Percentiles rank a stretch among this genome's conserved stretches.
Conservation (phyloP, 2,113 vertebrate species). For the Cephalopholis sonnerati region DNA sequence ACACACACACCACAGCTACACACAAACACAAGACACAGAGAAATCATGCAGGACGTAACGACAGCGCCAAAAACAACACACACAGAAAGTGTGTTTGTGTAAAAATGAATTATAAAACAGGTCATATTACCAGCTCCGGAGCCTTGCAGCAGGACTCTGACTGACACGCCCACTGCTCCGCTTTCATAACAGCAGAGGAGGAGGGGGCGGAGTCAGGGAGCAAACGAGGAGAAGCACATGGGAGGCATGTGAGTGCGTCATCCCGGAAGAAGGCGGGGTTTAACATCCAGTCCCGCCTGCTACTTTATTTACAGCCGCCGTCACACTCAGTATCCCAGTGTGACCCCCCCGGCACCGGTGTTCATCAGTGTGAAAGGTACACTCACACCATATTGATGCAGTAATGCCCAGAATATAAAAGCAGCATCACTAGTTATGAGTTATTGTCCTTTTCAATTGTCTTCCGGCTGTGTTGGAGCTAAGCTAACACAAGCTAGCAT, state of each 20-base stretch:
- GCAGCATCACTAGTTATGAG: no score
- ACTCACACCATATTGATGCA: no score
- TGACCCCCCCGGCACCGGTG: no score
- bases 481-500: no score
- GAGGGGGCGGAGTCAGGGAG: slow-evolving; percentile 42
- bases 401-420: no score
- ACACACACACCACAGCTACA: neutral
- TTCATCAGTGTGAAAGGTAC: no score
- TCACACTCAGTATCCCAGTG: neutral
- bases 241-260: neutral
- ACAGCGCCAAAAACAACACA: neutral
- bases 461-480: no score
- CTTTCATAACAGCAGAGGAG: slow-evolving; percentile 51
- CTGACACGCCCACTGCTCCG: neutral
- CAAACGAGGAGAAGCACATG: neutral
- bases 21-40: neutral
- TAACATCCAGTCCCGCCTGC: neutral
- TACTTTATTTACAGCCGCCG: neutral
- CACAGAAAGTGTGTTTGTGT: accelerated
- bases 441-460: no score
- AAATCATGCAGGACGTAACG: neutral
- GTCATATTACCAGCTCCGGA: slow-evolving; percentile 37
- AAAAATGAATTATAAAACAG: neutral
- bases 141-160: neutral
- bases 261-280: neutral